Evolutionary conservation across 1,140 invertebrate species (phyloP).

Genomic region (Aleiodes sp.): DNA sequence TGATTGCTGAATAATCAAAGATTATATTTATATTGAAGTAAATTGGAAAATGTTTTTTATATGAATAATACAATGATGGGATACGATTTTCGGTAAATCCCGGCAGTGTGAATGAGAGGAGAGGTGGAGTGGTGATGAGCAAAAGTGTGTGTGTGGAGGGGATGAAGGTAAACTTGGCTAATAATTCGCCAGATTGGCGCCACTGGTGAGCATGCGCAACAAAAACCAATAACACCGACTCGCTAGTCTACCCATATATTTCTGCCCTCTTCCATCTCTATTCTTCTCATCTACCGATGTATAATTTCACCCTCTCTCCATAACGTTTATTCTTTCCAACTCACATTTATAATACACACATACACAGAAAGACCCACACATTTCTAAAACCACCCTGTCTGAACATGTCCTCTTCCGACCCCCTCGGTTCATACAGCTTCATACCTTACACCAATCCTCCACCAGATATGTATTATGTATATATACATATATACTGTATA

Average conservation of each 20-base stretch:
- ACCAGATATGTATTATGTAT: slow-evolving; percentile 5
- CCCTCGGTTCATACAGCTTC: neutral
- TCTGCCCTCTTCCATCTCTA: slow-evolving; percentile 31
- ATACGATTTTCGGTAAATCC: neutral
- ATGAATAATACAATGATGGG: no score
- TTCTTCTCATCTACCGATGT: neutral
- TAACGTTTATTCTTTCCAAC: slow-evolving; percentile 7
- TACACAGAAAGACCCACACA: slow-evolving; percentile 9
- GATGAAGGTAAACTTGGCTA: slow-evolving; percentile 58
- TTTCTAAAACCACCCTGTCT: slow-evolving; percentile 9
- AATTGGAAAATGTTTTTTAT: no score
- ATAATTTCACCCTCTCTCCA: slow-evolving; percentile 6
- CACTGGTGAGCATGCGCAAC: slow-evolving; percentile 60
- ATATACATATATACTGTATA: neutral
- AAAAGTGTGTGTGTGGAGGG: neutral
- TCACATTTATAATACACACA: neutral
- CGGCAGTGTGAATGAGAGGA: neutral
- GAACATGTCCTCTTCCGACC: no score
- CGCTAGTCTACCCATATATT: slow-evolving; percentile 28
- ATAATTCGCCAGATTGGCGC: slow-evolving; percentile 64
- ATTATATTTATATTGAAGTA: no score
- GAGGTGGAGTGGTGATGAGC: neutral
- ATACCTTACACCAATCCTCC: slow-evolving; percentile 1
- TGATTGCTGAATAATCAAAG: no score
- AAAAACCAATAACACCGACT: slow-evolving; percentile 63